Conservation (phyloP, 2,888 invertebrate species). For the Drosophila engyochracea region DNA sequence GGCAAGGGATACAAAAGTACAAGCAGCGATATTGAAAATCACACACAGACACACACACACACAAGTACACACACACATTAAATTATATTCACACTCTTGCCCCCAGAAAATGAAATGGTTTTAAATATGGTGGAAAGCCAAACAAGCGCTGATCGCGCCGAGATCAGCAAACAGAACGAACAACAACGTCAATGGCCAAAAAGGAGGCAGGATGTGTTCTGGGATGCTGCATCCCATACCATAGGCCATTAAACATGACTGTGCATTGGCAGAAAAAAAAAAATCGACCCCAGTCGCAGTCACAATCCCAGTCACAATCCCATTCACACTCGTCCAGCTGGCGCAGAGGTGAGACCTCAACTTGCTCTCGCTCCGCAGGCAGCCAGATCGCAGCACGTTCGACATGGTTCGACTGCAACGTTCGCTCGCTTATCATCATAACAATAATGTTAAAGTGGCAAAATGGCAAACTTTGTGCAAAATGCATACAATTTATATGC, state of each 20-base stretch:
- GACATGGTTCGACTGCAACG: conserved; percentile 61
- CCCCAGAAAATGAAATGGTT: conserved; percentile 82
- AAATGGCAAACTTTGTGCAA: conserved; percentile 82
- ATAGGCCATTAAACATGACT: conserved; percentile 54
- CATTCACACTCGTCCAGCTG: conserved; percentile 15
- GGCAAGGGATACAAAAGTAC: conserved; percentile 36
- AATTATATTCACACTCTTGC: conserved; percentile 86
- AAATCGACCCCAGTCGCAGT: conserved; percentile 40
- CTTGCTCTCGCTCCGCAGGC: conserved; percentile 56
- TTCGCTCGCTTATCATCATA: conserved; percentile 83
- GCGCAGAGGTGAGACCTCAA: conserved; percentile 48
- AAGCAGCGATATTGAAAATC: conserved; percentile 84
- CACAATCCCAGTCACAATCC: conserved; percentile 13
- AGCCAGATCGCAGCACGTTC: conserved; percentile 56
- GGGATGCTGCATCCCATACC: conserved; percentile 43
- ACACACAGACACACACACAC: conserved; percentile 76
- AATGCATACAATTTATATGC: conserved; percentile 81
- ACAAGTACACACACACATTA: conserved; percentile 73
- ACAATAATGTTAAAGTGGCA: conserved; percentile 85
- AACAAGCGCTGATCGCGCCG: conserved; percentile 68
- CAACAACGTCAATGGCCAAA: conserved; percentile 41
- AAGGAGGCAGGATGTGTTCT: conserved; percentile 63
- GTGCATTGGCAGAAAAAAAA: conserved; percentile 42
- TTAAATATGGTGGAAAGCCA: conserved; percentile 72
- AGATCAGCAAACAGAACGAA: conserved; percentile 75